phyloP scores from a whole-genome alignment of 2,888 invertebrate species.

The Hetaerina titia region DNA sequence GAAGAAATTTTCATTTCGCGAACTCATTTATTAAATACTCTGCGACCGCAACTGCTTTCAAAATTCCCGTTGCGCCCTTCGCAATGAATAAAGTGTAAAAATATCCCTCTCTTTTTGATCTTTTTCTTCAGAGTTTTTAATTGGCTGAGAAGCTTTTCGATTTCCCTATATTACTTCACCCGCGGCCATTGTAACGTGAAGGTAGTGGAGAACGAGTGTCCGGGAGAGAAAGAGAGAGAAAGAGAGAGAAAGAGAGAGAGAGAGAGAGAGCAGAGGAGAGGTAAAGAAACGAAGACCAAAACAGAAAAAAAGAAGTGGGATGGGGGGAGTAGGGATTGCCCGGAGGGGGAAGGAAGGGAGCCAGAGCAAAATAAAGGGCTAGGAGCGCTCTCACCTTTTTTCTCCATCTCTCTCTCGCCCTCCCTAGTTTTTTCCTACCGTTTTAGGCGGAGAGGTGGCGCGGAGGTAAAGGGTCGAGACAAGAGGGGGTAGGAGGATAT shows the following conservation, averaged over 20 bases:
- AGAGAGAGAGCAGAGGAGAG: not conserved
- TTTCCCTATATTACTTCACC: not conserved
- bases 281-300: not conserved
- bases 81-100: not conserved
- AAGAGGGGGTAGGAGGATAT: not conserved
- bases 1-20: not conserved
- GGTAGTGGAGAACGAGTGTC: not conserved
- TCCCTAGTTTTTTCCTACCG: not conserved
- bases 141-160: conserved; percentile 3
- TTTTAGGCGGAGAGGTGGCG: not conserved
- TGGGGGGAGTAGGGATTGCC: not conserved
- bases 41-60: not conserved
- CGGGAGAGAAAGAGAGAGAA: not conserved
- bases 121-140: conserved; percentile 25
- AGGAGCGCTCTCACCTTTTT: not conserved
- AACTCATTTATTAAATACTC: not conserved
- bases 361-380: not conserved
- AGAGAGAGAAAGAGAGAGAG: not conserved
- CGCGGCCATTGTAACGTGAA: not conserved
- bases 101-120: not conserved
- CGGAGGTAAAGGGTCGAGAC: not conserved
- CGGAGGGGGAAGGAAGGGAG: not conserved
- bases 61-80: not conserved
- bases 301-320: not conserved
- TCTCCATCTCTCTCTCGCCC: not conserved